Conservation (phyloP, 2,888 invertebrate species). For the Cephus spinipes region DNA sequence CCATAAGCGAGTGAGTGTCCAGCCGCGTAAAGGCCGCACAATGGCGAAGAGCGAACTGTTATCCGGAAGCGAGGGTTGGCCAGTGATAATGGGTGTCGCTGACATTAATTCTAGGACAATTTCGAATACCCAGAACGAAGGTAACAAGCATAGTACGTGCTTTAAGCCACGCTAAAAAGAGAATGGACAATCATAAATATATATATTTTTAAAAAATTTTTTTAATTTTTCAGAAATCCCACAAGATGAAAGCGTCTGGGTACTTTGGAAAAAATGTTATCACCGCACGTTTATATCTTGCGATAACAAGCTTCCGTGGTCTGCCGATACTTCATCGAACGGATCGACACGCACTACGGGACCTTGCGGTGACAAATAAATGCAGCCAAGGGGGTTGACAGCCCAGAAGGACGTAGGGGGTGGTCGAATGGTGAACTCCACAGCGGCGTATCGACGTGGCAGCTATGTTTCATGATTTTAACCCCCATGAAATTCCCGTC, state of each 20-base stretch:
- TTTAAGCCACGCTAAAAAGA: background rate
- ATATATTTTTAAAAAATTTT: background rate
- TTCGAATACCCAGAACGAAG: background rate
- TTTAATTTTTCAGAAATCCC: background rate
- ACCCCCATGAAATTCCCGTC: conserved; percentile 40
- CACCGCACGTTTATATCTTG: background rate
- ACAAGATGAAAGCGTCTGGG: too few relatives aligned
- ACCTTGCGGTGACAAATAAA: background rate
- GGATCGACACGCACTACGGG: background rate
- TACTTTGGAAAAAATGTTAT: background rate
- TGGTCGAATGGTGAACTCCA: background rate
- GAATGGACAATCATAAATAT: background rate
- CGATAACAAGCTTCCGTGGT: background rate
- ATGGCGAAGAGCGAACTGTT: conserved; percentile 37
- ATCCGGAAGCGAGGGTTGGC: conserved; percentile 20
- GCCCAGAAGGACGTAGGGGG: conserved; percentile 27
- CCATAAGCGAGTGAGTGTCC: conserved; percentile 26
- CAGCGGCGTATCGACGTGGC: conserved; percentile 1
- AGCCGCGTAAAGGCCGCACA: conserved; percentile 38
- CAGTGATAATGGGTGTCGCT: conserved; percentile 52
- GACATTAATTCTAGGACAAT: conserved; percentile 52
- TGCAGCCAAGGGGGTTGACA: conserved; percentile 23
- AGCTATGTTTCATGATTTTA: conserved; percentile 31
- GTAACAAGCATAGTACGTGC: background rate
- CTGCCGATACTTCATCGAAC: background rate